phyloP scores from a whole-genome alignment of 2,797 vertebrate genomes.

The Pangasius sanitwongsei region DNA sequence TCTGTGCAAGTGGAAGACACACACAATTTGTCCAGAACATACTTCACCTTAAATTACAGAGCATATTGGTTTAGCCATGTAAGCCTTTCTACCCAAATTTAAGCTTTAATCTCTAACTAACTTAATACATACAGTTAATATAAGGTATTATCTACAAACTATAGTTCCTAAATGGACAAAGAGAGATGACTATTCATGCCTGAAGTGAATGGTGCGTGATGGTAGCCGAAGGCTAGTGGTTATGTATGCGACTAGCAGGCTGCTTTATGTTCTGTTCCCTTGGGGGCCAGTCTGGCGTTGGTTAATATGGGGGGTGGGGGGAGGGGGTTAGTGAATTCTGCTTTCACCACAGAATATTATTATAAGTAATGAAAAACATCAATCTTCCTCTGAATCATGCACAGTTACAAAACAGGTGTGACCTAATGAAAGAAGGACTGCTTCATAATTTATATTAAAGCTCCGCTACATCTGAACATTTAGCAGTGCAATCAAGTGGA shows the following conservation, averaged over 20 bases:
- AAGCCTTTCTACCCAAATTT: conserved; percentile 5
- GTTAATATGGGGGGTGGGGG: conserved; percentile 10
- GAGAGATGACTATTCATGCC: neutral
- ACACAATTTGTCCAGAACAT: neutral
- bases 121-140: neutral
- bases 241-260: conserved; percentile 31
- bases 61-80: neutral
- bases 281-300: conserved; percentile 22
- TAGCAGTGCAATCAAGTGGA: neutral
- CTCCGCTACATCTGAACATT: neutral
- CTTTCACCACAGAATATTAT: conserved; percentile 23
- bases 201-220: conserved; percentile 20
- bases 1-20: neutral
- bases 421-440: conserved; percentile 12
- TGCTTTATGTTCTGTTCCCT: conserved; percentile 25
- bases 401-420: neutral
- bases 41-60: neutral
- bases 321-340: conserved; percentile 15
- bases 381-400: conserved; percentile 19
- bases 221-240: conserved; percentile 15
- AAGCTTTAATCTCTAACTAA: conserved; percentile 13
- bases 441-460: conserved; percentile 4
- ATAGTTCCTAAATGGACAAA: neutral
- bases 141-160: neutral
- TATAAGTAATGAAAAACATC: conserved; percentile 41